A percentile compares a stretch with the other conserved stretches of the same genome.
phyloP scores from a whole-genome alignment of 1,140 invertebrate species.

The Zophobas morio region DNA sequence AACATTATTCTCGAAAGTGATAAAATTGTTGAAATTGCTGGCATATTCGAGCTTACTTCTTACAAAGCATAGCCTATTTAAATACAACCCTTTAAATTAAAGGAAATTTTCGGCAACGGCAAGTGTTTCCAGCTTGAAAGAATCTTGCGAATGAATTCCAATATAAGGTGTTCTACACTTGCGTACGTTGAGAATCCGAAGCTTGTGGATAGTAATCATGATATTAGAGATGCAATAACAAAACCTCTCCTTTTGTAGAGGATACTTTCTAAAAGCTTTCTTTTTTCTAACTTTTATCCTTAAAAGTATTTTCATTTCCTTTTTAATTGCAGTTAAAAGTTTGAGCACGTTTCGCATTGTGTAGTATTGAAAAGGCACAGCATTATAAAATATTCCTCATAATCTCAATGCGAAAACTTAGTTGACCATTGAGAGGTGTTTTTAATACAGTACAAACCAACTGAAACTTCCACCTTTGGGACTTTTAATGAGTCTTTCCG shows the following conservation, averaged over 20 bases:
- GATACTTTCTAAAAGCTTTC: conserved; percentile 37
- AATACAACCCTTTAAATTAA: conserved; percentile 40
- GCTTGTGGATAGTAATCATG: no score
- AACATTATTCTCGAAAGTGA: conserved; percentile 23
- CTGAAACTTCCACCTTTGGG: conserved; percentile 50
- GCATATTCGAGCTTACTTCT: conserved; percentile 40
- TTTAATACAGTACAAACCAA: conserved; percentile 44
- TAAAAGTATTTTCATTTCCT: conserved; percentile 53
- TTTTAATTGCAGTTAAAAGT: conserved; percentile 56
- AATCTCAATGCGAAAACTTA: conserved; percentile 50
- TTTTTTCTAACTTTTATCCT: conserved; percentile 50
- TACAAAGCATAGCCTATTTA: conserved; percentile 39
- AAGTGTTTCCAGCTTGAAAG: conserved; percentile 2
- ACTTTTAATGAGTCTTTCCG: conserved; percentile 50
- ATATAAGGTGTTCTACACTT: background rate
- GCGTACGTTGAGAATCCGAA: no score
- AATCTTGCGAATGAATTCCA: conserved; percentile 16
- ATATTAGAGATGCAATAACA: no score
- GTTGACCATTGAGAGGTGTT: conserved; percentile 54
- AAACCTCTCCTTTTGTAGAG: background rate
- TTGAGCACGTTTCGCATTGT: conserved; percentile 54
- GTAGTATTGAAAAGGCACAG: conserved; percentile 52
- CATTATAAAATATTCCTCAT: conserved; percentile 56
- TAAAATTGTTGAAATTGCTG: conserved; percentile 38
- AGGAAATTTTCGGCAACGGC: conserved; percentile 20